These are phyloP conservation scores for Urocitellus parryii DNA, from an alignment of 2,113 vertebrate genomes.

Conservation along the genomic window DNA sequence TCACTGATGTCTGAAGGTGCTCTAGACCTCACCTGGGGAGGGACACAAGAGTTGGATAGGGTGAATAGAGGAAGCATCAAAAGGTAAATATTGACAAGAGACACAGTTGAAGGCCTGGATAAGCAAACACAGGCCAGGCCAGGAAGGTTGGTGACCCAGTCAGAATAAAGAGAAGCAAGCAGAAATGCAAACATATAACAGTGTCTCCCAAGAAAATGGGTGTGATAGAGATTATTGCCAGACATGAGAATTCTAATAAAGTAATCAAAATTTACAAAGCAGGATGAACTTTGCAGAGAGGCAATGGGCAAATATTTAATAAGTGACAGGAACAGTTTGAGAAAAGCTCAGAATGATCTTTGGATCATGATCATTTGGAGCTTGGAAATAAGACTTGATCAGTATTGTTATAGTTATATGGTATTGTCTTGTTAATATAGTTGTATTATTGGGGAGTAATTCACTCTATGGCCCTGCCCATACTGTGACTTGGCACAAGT, in stretches of 20 bases:
- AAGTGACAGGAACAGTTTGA: not conserved
- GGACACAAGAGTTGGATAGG: not conserved
- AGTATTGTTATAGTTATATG: not conserved
- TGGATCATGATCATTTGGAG: not conserved
- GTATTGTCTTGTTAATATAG: not conserved
- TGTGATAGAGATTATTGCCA: not conserved
- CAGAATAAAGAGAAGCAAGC: not conserved
- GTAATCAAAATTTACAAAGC: not conserved
- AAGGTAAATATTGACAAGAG: not conserved
- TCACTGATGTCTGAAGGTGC: not conserved
- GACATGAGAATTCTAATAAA: not conserved
- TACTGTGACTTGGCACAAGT: not conserved
- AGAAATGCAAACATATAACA: not conserved
- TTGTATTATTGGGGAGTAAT: not conserved
- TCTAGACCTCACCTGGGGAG: not conserved
- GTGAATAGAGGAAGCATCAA: not conserved
- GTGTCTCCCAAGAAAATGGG: not conserved
- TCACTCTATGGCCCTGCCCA: not conserved
- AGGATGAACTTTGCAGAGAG: not conserved
- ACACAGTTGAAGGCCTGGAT: not conserved
- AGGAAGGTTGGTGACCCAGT: not conserved
- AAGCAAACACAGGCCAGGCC: not conserved
- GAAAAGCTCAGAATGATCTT: not conserved
- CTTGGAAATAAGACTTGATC: not conserved
- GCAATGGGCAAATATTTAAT: not conserved